These are phyloP conservation scores for Ctenomys sociabilis DNA, from an alignment of 2,113 vertebrate genomes.

Conservation along the genomic window DNA sequence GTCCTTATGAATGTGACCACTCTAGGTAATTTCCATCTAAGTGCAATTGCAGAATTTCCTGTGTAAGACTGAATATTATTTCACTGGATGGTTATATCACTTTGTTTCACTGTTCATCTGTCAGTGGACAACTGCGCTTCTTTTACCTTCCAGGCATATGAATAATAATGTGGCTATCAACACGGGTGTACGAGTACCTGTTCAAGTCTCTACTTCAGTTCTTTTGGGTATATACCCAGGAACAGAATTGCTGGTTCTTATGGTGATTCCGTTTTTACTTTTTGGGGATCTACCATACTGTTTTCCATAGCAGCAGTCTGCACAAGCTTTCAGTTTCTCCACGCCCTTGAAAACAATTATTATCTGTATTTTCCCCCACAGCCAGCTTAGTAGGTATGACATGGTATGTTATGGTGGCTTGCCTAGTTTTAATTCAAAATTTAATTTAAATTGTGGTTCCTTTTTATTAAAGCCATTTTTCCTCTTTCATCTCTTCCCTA, in stretches of 20 bases:
- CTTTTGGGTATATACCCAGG: not conserved
- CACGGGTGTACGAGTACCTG: not conserved
- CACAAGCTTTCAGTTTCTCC: not conserved
- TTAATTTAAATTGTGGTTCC: not conserved
- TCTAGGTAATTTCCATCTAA: not conserved
- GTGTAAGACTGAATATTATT: not conserved
- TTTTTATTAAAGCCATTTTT: conserved; percentile 2
- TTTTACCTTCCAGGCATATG: not conserved
- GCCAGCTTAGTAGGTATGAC: not conserved
- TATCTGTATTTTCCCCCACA: not conserved
- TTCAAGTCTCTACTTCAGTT: not conserved
- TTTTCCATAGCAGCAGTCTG: not conserved
- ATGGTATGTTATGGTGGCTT: not conserved
- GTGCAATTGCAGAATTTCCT: not conserved
- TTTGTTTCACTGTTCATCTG: not conserved
- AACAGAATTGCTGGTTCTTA: not conserved
- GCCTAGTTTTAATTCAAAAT: conserved; percentile 37
- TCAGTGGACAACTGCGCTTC: not conserved
- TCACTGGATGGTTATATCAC: not conserved
- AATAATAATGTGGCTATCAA: not conserved
- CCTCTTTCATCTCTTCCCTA: not conserved
- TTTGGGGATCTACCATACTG: not conserved
- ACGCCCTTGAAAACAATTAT: not conserved
- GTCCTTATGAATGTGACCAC: not conserved
- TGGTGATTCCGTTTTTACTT: not conserved